Conservation (phyloP, 2,113 vertebrate genomes). For the zebrafish (Danio rerio) region DNA sequence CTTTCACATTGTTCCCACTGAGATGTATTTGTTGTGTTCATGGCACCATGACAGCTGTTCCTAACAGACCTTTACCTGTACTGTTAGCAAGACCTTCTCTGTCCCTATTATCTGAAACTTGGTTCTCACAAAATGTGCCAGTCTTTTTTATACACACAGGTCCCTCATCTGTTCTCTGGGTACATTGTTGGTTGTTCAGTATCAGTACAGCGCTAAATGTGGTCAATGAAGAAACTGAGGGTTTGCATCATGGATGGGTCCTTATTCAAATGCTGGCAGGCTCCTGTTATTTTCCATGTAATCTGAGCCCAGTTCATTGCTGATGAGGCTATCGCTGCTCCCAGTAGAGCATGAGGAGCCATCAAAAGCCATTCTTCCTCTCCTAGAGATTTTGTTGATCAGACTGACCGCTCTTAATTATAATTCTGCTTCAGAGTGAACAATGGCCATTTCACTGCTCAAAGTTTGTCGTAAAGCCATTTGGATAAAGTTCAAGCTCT, state of each 20-base stretch:
- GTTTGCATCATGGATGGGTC: background rate
- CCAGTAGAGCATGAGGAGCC: background rate
- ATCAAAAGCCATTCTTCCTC: conserved; percentile 20
- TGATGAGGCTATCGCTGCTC: conserved; percentile 17
- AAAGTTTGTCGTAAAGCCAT: conserved; percentile 39
- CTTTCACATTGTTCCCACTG: conserved; percentile 28
- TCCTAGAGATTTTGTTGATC: conserved; percentile 39
- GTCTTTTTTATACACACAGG: background rate
- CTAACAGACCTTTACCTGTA: background rate
- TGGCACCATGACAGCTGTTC: conserved; percentile 31
- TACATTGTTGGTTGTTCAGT: background rate
- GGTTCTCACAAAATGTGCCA: conserved; percentile 40
- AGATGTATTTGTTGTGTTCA: conserved; percentile 17
- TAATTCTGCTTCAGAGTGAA: conserved; percentile 55
- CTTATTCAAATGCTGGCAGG: conserved; percentile 23
- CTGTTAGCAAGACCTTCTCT: conserved; percentile 10
- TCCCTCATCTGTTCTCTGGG: conserved; percentile 1
- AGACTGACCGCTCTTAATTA: conserved; percentile 62
- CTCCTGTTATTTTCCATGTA: conserved; percentile 14
- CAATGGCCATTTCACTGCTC: conserved; percentile 60
- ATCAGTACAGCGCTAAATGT: conserved; percentile 1
- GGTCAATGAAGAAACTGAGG: background rate
- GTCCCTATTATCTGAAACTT: background rate
- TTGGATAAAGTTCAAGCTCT: conserved; percentile 31
- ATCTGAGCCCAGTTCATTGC: background rate